phyloP scores from a whole-genome alignment of 2,888 invertebrate species.

The Aporophyla lueneburgensis region DNA sequence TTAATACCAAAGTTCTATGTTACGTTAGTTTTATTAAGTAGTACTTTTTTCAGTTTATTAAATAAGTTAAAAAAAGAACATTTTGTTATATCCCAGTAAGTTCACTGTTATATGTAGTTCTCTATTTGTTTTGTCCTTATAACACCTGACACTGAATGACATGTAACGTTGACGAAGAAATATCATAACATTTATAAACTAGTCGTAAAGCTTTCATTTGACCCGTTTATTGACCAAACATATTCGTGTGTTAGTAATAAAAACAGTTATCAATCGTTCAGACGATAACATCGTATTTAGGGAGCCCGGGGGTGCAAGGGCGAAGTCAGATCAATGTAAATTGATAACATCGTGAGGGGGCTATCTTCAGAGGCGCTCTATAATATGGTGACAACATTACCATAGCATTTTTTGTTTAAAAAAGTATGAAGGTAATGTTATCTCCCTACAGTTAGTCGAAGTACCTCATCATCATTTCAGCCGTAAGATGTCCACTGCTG shows the following conservation, averaged over 20 bases:
- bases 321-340: conserved; percentile 76
- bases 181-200: conserved; percentile 31
- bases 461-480: too few relatives aligned
- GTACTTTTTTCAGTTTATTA: too few relatives aligned
- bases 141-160: neutral
- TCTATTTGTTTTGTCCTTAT: neutral
- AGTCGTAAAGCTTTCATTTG: conserved; percentile 28
- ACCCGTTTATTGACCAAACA: conserved; percentile 55
- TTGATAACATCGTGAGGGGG: conserved; percentile 64
- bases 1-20: too few relatives aligned
- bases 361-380: conserved; percentile 59
- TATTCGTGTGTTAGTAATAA: conserved; percentile 67
- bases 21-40: too few relatives aligned
- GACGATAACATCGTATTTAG: conserved; percentile 74
- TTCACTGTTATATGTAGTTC: neutral
- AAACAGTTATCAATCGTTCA: conserved; percentile 75
- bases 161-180: conserved; percentile 8
- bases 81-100: neutral
- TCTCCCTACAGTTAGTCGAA: neutral
- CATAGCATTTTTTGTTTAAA: neutral
- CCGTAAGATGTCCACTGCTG: too few relatives aligned
- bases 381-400: conserved; percentile 19
- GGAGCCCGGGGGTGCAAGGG: conserved; percentile 71
- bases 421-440: neutral
- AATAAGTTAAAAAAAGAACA: too few relatives aligned